phyloP scores from a whole-genome alignment of 2,113 vertebrate genomes.

The Calidris pugnax region DNA sequence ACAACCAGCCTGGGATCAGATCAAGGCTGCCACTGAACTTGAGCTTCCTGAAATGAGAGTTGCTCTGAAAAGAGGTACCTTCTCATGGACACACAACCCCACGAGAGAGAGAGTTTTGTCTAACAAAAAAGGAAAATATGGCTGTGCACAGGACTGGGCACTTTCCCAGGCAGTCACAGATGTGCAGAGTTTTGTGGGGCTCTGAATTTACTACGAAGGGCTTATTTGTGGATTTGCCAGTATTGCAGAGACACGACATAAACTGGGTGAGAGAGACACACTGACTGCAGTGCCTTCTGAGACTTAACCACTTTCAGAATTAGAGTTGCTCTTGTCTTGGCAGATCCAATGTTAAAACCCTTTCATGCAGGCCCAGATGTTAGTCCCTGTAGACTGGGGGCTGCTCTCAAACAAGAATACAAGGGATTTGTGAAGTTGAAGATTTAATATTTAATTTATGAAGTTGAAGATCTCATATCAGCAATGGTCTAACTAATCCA shows the following conservation, averaged over 20 bases:
- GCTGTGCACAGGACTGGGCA: background rate
- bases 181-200: background rate
- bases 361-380: background rate
- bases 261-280: background rate
- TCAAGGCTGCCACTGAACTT: slow-evolving; percentile 55
- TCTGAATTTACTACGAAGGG: background rate
- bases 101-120: background rate
- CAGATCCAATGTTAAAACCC: background rate
- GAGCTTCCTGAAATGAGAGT: slow-evolving; percentile 48
- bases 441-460: background rate
- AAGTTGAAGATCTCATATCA: background rate
- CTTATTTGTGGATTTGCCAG: background rate
- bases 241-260: background rate
- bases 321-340: background rate
- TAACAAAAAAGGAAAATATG: slow-evolving; percentile 5
- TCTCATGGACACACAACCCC: background rate
- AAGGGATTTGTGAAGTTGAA: background rate
- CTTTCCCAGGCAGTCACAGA: slow-evolving; percentile 37
- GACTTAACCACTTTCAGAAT: background rate
- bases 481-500: background rate
- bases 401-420: background rate
- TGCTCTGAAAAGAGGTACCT: slow-evolving; percentile 45
- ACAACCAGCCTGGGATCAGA: slow-evolving; percentile 55
- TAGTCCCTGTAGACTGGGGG: background rate
- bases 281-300: background rate